Conservation (phyloP, 2,113 vertebrate species). For the Oreamnos americanus region DNA sequence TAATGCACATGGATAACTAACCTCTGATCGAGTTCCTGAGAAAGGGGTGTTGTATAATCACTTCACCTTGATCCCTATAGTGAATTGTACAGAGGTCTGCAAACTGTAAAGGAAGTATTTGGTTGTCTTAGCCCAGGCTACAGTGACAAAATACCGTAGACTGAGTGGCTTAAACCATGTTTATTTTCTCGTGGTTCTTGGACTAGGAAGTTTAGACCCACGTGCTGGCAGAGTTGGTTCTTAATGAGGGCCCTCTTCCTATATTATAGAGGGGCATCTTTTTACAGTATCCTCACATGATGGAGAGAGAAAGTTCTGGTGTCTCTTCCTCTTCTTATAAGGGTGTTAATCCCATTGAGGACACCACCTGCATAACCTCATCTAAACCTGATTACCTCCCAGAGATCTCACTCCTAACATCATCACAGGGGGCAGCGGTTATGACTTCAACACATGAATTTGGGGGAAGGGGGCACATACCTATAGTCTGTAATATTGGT, state of each 20-base stretch:
- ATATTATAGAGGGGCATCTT: fast-evolving
- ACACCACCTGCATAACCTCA: neutral
- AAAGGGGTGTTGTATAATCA: neutral
- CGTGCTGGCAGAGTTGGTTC: neutral
- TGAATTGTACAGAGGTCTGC: neutral
- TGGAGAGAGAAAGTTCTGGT: neutral
- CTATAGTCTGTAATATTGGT: neutral
- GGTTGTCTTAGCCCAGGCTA: neutral
- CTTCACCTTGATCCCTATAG: neutral
- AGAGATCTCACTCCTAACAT: neutral
- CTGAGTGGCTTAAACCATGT: neutral
- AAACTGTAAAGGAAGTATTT: neutral
- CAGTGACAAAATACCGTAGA: neutral
- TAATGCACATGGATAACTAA: neutral
- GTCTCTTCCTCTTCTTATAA: neutral
- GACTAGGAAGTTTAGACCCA: neutral
- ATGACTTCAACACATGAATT: neutral
- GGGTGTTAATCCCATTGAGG: neutral
- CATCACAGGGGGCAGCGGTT: neutral
- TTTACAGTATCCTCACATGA: neutral
- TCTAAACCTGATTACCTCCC: neutral
- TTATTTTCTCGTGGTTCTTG: neutral
- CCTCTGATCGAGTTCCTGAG: neutral
- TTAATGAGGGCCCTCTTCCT: neutral
- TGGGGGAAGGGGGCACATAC: neutral